phyloP scores from a whole-genome alignment of 2,888 invertebrate genomes.

The Cylloceria caligata region DNA sequence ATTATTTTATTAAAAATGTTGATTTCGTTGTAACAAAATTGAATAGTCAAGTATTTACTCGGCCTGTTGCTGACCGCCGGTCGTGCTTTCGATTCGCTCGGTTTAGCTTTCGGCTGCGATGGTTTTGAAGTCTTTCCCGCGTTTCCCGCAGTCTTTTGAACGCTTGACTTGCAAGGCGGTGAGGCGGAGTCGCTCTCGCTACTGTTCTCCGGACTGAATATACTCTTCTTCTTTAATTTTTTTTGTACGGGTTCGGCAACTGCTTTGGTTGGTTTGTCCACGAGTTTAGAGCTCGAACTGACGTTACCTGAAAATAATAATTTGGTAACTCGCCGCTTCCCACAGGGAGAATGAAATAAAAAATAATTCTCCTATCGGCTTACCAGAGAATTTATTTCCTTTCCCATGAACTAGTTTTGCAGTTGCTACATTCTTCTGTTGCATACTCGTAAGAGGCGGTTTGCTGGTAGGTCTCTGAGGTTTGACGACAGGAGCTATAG shows the following conservation, averaged over 20 bases:
- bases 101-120: constrained; percentile 79
- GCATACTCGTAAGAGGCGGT: constrained; percentile 74
- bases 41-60: constrained; percentile 71
- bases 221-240: constrained; percentile 90
- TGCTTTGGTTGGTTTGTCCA: constrained; percentile 70
- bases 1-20: neutral
- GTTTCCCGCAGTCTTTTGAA: constrained; percentile 83
- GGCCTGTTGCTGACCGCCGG: constrained; percentile 85
- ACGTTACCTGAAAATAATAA: constrained; percentile 44
- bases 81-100: constrained; percentile 83
- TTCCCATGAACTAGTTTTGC: constrained; percentile 80
- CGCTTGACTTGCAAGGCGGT: constrained; percentile 82
- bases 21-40: neutral
- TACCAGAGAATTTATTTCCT: constrained; percentile 78
- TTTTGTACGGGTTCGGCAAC: constrained; percentile 80
- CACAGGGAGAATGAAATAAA: constrained; percentile 7
- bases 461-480: constrained; percentile 85
- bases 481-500: constrained; percentile 87
- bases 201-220: constrained; percentile 93
- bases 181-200: constrained; percentile 87
- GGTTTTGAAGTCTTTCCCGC: constrained; percentile 80
- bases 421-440: constrained; percentile 78
- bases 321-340: neutral
- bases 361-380: constrained; percentile 35
- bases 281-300: constrained; percentile 51